Evolutionary conservation across 2,113 vertebrate genomes (phyloP).

Genomic region (Chaenogobius annularis): DNA sequence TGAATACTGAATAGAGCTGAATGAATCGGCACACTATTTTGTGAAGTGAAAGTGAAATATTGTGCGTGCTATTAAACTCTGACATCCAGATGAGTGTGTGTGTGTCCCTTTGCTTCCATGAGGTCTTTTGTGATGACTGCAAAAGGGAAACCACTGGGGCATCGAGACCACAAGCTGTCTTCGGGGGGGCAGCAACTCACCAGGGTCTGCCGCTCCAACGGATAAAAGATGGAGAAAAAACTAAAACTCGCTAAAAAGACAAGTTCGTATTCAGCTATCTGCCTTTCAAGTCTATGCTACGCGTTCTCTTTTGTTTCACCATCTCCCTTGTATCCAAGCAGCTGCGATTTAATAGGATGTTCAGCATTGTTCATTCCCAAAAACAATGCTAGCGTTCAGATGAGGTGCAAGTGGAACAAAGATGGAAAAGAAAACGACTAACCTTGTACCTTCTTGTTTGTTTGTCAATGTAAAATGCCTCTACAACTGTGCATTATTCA

Average conservation of each 20-base stretch:
- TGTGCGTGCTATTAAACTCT: slow-evolving; percentile 7
- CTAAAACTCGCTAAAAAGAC: slow-evolving; percentile 30
- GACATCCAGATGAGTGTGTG: slow-evolving; percentile 12
- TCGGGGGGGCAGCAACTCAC: slow-evolving; percentile 29
- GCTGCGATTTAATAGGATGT: slow-evolving; percentile 21
- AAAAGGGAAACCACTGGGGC: slow-evolving; percentile 34
- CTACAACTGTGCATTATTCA: slow-evolving; percentile 57
- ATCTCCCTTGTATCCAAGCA: slow-evolving; percentile 18
- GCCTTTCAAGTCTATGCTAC: slow-evolving; percentile 35
- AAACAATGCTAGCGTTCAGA: slow-evolving; percentile 23
- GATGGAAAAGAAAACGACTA: slow-evolving; percentile 24
- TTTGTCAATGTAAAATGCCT: slow-evolving; percentile 27
- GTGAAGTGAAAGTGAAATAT: not conserved
- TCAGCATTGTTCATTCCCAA: not conserved
- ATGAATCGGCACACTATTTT: slow-evolving; percentile 8
- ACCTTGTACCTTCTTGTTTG: slow-evolving; percentile 29
- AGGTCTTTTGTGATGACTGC: slow-evolving; percentile 42
- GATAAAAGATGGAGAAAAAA: slow-evolving; percentile 20
- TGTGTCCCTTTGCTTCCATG: slow-evolving; percentile 20
- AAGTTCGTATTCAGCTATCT: slow-evolving; percentile 24
- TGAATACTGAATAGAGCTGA: slow-evolving; percentile 33
- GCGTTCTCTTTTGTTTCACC: slow-evolving; percentile 27
- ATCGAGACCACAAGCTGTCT: slow-evolving; percentile 26
- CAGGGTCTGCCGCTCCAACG: slow-evolving; percentile 14
- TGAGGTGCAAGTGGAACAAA: slow-evolving; percentile 9